phyloP scores from a whole-genome alignment of 2,888 invertebrate species.

The Nomada hirtipes region DNA sequence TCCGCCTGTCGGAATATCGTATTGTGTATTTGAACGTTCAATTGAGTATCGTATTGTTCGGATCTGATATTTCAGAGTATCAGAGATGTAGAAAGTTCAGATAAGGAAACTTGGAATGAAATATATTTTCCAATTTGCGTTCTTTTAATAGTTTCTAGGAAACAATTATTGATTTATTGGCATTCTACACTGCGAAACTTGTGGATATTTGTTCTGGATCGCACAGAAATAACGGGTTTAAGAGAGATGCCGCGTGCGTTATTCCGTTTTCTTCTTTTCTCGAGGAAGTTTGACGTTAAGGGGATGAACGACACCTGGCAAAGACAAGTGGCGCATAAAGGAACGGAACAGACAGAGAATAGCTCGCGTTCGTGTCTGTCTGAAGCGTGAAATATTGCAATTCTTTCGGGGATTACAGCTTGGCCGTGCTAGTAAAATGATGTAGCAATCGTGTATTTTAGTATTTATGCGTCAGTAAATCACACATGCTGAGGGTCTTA shows the following conservation, averaged over 20 bases:
- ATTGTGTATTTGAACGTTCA: slow-evolving; percentile 4
- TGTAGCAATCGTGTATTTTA: not conserved
- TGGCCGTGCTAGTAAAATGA: not conserved
- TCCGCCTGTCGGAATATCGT: not conserved
- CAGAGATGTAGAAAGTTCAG: not conserved
- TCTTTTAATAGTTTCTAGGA: not conserved
- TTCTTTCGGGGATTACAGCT: slow-evolving; percentile 12
- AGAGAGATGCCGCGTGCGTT: not conserved
- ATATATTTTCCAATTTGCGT: not conserved
- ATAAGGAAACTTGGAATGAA: not conserved
- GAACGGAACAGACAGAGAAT: slow-evolving; percentile 3
- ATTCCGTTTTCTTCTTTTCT: not conserved
- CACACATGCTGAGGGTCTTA: not conserved
- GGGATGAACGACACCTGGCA: slow-evolving; percentile 26
- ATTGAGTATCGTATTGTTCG: not conserved
- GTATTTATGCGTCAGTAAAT: slow-evolving; percentile 2
- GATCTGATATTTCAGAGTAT: not conserved
- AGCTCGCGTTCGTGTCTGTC: not conserved
- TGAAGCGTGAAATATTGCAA: slow-evolving; percentile 26
- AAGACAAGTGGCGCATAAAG: slow-evolving; percentile 21
- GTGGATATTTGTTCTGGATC: not conserved
- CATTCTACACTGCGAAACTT: not conserved
- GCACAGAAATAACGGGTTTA: not conserved
- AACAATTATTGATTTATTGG: not conserved
- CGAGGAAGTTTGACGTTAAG: not conserved